Conservation (phyloP, 2,113 vertebrate species). For the Paradisaea rubra region DNA sequence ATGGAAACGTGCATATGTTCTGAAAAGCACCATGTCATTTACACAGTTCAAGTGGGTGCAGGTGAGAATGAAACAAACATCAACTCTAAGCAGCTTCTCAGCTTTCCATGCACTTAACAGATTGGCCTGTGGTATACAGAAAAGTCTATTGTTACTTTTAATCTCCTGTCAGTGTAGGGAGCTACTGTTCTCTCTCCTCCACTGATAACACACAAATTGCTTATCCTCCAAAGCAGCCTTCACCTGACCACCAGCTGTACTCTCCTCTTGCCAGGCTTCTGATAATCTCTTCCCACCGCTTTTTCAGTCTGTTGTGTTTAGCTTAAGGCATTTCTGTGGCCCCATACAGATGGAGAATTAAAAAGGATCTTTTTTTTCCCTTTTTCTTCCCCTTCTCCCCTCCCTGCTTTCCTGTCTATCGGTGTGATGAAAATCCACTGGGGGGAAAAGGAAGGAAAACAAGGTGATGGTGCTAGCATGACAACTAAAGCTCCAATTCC, state of each 20-base stretch:
- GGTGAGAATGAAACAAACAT: slow-evolving; percentile 48
- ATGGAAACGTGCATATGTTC: not conserved
- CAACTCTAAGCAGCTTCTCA: not conserved
- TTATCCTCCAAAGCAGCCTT: slow-evolving; percentile 52
- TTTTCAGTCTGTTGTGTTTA: slow-evolving; percentile 5
- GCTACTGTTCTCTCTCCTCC: slow-evolving; percentile 7
- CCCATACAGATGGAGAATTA: not conserved
- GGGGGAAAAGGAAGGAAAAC: not conserved
- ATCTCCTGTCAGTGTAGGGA: slow-evolving; percentile 40
- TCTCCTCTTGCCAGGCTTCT: not conserved
- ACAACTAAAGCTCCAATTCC: not conserved
- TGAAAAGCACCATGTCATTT: slow-evolving; percentile 12
- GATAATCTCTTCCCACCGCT: slow-evolving; percentile 43
- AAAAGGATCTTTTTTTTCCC: not conserved
- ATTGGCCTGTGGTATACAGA: slow-evolving; percentile 13
- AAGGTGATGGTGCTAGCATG: not conserved
- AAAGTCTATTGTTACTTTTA: slow-evolving; percentile 56
- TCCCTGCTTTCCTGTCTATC: not conserved
- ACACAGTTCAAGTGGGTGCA: slow-evolving; percentile 31
- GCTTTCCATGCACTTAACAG: slow-evolving; percentile 31
- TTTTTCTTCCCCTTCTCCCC: not conserved
- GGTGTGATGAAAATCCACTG: not conserved
- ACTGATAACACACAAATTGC: slow-evolving; percentile 63
- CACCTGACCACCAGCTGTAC: slow-evolving; percentile 12
- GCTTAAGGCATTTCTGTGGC: slow-evolving; percentile 1